Percentiles rank a stretch among this genome's conserved stretches.
phyloP scores from a whole-genome alignment of 1,140 invertebrate genomes.

The Diabrotica undecimpunctata region DNA sequence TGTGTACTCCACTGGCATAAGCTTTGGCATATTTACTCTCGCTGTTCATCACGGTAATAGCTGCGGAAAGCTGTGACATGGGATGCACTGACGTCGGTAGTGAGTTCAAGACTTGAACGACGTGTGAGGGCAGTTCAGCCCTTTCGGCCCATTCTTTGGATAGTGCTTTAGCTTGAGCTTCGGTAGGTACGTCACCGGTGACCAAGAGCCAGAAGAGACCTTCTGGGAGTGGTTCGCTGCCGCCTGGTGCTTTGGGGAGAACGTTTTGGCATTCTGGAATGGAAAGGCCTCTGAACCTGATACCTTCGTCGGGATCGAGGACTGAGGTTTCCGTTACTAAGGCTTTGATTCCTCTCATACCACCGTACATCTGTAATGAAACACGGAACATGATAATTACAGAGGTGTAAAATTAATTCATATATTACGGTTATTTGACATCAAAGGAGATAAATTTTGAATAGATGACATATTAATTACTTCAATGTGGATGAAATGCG shows the following conservation, averaged over 20 bases:
- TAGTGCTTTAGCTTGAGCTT: conserved; percentile 69
- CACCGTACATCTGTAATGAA: conserved; percentile 76
- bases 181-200: conserved; percentile 79
- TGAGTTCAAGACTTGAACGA: conserved; percentile 85
- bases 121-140: conserved; percentile 78
- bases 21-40: conserved; percentile 86
- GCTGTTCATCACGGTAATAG: conserved; percentile 77
- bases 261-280: conserved; percentile 86
- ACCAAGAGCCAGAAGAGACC: conserved; percentile 86
- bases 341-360: conserved; percentile 87
- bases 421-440: no score
- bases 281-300: conserved; percentile 84
- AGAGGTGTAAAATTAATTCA: no score
- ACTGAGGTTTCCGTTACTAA: conserved; percentile 88
- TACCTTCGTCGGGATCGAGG: conserved; percentile 84
- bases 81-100: conserved; percentile 80
- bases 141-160: conserved; percentile 83
- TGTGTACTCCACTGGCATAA: conserved; percentile 75
- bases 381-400: no score
- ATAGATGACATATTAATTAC: no score
- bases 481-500: no score
- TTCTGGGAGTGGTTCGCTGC: conserved; percentile 80
- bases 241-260: conserved; percentile 76
- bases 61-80: conserved; percentile 85
- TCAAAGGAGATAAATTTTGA: no score